A percentile compares a stretch with the other conserved stretches of the same genome.
These are phyloP conservation scores for Scartelaos histophorus DNA, from an alignment of 2,113 vertebrate genomes.

Conservation along the genomic window DNA sequence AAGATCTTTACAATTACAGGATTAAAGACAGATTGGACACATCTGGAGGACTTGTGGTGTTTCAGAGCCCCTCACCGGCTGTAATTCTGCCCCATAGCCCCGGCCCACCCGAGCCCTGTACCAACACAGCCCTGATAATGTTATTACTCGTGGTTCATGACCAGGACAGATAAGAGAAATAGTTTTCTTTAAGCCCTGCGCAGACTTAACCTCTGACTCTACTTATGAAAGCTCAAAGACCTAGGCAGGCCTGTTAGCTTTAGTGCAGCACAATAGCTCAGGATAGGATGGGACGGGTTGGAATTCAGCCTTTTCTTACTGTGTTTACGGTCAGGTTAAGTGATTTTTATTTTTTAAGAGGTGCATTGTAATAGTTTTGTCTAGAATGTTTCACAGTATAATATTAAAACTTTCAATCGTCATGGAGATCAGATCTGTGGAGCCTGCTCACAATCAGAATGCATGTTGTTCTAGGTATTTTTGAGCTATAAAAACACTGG, in stretches of 20 bases:
- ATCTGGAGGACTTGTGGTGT: slow-evolving; percentile 59
- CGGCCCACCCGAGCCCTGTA: slow-evolving; percentile 51
- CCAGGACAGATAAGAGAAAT: slow-evolving; percentile 80
- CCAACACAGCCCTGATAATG: slow-evolving; percentile 79
- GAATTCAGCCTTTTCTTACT: slow-evolving; percentile 29
- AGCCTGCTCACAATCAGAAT: too few relatives aligned
- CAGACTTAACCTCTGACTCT: slow-evolving; percentile 80
- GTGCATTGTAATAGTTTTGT: too few relatives aligned
- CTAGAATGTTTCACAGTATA: too few relatives aligned
- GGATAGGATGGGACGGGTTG: slow-evolving; percentile 48
- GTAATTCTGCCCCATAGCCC: slow-evolving; percentile 67
- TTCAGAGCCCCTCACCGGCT: slow-evolving; percentile 72
- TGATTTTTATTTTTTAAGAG: too few relatives aligned
- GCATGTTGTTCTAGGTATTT: too few relatives aligned
- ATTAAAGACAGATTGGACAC: slow-evolving; percentile 76
- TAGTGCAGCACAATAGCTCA: slow-evolving; percentile 54
- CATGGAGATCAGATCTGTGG: too few relatives aligned
- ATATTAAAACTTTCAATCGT: too few relatives aligned
- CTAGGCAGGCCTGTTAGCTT: slow-evolving; percentile 56
- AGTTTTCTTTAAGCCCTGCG: slow-evolving; percentile 76
- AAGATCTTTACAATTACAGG: slow-evolving; percentile 73
- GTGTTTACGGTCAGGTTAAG: neutral
- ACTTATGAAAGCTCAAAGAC: slow-evolving; percentile 69
- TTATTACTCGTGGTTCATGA: slow-evolving; percentile 78
- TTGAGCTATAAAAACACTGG: too few relatives aligned